Evolutionary conservation across 2,113 vertebrate genomes (phyloP).

Genomic region (Pteropus alecto): DNA sequence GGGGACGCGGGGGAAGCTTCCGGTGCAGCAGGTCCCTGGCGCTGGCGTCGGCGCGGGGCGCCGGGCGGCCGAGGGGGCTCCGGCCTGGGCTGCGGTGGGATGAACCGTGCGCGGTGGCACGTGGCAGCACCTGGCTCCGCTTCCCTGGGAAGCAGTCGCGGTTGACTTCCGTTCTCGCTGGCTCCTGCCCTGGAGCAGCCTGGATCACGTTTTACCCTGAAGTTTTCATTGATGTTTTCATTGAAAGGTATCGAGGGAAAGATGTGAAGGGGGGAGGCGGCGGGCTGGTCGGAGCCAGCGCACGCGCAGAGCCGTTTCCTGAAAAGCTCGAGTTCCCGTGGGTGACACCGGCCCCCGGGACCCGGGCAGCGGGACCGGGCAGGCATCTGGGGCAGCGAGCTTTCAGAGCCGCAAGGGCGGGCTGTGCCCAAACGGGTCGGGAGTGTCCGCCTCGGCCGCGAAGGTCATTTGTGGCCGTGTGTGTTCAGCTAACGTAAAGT

Average conservation of each 20-base stretch:
- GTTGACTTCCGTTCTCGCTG: background rate
- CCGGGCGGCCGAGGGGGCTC: background rate
- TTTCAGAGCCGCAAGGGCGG: background rate
- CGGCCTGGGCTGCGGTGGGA: accelerated
- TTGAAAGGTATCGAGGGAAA: background rate
- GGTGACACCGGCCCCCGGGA: too few species aligned
- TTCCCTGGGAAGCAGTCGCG: accelerated
- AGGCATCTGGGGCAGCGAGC: accelerated
- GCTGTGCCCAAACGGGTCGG: accelerated
- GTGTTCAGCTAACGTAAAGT: background rate
- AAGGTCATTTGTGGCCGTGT: too few species aligned
- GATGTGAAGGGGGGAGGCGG: accelerated
- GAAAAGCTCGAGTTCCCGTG: background rate
- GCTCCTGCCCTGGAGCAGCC: background rate
- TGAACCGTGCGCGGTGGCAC: accelerated
- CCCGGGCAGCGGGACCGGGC: too few species aligned
- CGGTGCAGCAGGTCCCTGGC: accelerated
- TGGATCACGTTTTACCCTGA: background rate
- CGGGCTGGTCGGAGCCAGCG: background rate
- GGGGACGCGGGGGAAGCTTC: background rate
- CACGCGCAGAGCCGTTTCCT: background rate
- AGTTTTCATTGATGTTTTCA: background rate
- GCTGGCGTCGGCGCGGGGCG: accelerated
- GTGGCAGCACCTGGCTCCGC: too few species aligned
- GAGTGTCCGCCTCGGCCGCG: background rate